Evolutionary conservation across 53 echinoderm and acorn worm species (phyloP).

Genomic region (Patiria pectinifera): DNA sequence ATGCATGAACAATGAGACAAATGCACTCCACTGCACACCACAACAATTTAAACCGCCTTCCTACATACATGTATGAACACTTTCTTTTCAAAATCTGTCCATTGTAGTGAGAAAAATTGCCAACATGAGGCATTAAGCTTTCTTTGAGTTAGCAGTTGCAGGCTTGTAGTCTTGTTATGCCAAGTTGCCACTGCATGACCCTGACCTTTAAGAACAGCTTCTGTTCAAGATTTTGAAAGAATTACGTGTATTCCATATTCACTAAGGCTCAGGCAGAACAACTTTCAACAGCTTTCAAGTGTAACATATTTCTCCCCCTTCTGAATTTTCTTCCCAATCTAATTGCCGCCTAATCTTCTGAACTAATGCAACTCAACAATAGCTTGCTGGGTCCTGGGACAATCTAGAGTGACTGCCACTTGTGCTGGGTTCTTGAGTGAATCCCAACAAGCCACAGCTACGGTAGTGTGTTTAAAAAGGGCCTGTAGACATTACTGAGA

Average conservation of each 20-base stretch:
- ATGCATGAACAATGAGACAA: neutral
- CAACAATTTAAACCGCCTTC: neutral
- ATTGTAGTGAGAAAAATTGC: neutral
- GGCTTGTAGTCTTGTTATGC: neutral
- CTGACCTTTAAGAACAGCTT: neutral
- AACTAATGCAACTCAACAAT: slow-evolving; percentile 17
- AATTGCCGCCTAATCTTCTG: slow-evolving; percentile 22
- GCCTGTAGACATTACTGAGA: slow-evolving; percentile 11
- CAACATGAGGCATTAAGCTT: neutral
- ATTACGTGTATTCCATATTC: neutral
- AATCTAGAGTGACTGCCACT: neutral
- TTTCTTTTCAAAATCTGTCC: neutral
- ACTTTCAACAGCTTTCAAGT: neutral
- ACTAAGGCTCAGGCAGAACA: neutral
- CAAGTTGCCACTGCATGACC: neutral
- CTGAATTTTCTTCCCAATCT: neutral
- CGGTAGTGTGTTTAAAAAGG: neutral
- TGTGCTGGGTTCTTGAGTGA: neutral
- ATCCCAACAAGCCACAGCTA: neutral
- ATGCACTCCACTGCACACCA: neutral
- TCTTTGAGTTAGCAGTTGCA: neutral
- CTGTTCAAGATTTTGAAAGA: neutral
- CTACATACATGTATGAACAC: neutral
- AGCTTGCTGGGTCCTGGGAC: neutral
- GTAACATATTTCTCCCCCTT: slow-evolving; percentile 35